Evolutionary conservation across 2,113 vertebrate species (phyloP), one percentile per base, ranked within the genome.

Genomic region (Oncorhynchus keta): DNA sequence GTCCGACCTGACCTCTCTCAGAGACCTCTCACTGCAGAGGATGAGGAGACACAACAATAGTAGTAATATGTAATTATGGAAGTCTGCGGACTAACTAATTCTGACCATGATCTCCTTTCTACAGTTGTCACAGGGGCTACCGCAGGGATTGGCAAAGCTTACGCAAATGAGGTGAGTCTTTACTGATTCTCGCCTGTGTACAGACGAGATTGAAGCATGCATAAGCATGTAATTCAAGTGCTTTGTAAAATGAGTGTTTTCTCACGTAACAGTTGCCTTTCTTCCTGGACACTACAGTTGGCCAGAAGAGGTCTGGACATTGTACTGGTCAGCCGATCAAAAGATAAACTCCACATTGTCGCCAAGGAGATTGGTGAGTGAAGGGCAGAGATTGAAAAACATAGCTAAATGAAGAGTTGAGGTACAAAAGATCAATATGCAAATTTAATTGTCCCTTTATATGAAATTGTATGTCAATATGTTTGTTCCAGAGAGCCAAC

Each of bases 71-170:
- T 55, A 7, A 55, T 18, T 16, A 55, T 55, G 5, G 4, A 45
- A 45, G 39, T 45, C 9, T 45, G 39, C 39, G 0, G 39, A 3
- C 39, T 45, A 55, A 14, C 3, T 55, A 5, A 55, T 55, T 55
- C 51, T 45, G 39, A 28, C 8, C 76, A 24, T 49, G 71, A 35
- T 83, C 3, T 81, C 11, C 20, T 72, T 78, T 51, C 12, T 71
- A 18, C 76, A 95, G 95, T 95, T 85, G 91, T 95, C 16, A 95
- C 95, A 1, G 94, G 95, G 30, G 92, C 94, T 28, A 94, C 94
- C 1, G 86, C 88, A 32, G 94, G 94, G 7, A 95, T 95, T 16
- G 94, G 95, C 48, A 94, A 80, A 83, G 93, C 93, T 22, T 96
- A 94, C 11, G 93, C 94, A 20, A 65, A 70, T 0, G 93, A 96